Evolutionary conservation across 2,113 vertebrate genomes (phyloP).

Genomic region (Eublepharis macularius): DNA sequence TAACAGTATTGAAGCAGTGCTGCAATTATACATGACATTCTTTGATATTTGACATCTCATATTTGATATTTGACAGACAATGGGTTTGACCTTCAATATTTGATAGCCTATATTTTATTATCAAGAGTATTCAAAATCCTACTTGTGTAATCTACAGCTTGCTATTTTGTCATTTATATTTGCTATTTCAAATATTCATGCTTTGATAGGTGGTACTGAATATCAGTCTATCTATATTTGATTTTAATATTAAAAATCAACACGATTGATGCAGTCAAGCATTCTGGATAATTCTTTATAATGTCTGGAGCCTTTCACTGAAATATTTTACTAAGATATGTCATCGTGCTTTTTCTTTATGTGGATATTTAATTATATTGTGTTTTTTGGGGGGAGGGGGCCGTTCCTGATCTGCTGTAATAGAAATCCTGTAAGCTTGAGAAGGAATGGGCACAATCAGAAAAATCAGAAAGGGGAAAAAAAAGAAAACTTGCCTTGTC

Average conservation of each 20-base stretch:
- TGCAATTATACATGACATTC: not conserved
- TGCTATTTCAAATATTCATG: not conserved
- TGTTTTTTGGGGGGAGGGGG: not conserved
- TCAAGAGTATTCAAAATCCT: not conserved
- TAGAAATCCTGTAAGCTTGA: not conserved
- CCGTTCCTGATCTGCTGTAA: too few species aligned
- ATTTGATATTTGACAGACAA: not conserved
- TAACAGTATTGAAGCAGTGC: not conserved
- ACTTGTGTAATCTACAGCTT: not conserved
- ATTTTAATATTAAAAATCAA: constrained; percentile 11
- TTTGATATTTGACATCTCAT: not conserved
- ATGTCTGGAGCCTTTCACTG: not conserved
- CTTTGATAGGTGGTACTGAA: not conserved
- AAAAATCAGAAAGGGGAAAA: too few species aligned
- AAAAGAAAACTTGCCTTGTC: not conserved
- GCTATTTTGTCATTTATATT: constrained; percentile 2
- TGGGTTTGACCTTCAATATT: not conserved
- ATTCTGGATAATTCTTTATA: not conserved
- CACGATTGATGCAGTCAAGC: not conserved
- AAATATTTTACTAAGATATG: not conserved
- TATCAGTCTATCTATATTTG: not conserved
- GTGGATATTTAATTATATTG: not conserved
- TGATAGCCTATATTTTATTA: not conserved
- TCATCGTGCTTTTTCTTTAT: not conserved
- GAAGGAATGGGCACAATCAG: not conserved